A percentile compares a stretch with the other conserved stretches of the same genome.
These are phyloP conservation scores for Mnemiopsis leidyi DNA, from an alignment of 37 sponge, comb jelly and placozoan genomes.

Conservation along the genomic window DNA sequence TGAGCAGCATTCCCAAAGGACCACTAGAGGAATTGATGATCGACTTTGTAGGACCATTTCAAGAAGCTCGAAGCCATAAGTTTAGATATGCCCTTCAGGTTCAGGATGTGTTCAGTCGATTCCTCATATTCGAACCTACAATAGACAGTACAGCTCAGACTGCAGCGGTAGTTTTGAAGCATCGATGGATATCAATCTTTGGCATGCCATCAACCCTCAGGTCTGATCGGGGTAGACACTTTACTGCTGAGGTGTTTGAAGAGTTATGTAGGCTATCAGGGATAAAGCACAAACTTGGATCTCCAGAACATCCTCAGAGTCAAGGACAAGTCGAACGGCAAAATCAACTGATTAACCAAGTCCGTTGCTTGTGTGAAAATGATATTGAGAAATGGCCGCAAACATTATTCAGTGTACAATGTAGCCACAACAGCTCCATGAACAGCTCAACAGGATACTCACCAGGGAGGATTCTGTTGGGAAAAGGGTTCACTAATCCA, in stretches of 20 bases:
- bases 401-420: neutral
- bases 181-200: neutral
- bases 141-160: slow-evolving; percentile 7
- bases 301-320: neutral
- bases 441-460: neutral
- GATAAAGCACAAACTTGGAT: slow-evolving; percentile 8
- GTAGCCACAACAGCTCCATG: neutral
- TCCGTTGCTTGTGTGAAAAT: neutral
- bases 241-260: neutral
- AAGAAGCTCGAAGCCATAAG: neutral
- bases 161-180: neutral
- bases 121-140: neutral
- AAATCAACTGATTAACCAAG: slow-evolving; percentile 14
- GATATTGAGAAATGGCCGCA: neutral
- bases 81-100: neutral
- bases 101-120: neutral
- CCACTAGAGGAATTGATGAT: slow-evolving; percentile 1
- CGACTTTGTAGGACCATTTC: slow-evolving; percentile 11
- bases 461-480: neutral
- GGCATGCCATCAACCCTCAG: neutral
- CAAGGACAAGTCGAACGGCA: neutral
- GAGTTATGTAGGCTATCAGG: neutral
- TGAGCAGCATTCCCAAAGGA: neutral
- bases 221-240: slow-evolving; percentile 19
- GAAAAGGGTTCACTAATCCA: neutral